phyloP scores from a whole-genome alignment of 2,888 invertebrate genomes.

The Catonia carolina region DNA sequence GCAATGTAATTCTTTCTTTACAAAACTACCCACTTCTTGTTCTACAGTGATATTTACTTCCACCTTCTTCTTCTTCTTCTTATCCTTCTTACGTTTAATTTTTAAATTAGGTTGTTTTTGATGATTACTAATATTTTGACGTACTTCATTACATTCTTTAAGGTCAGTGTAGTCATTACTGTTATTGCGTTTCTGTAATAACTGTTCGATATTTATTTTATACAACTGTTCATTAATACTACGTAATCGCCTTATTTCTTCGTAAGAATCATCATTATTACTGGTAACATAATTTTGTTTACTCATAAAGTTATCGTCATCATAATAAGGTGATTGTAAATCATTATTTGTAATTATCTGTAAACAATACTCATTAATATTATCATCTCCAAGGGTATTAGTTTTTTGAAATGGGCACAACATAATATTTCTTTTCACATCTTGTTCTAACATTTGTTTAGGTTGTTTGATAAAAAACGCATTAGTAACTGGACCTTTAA shows the following conservation, averaged over 20 bases:
- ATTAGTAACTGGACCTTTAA: slow-evolving; percentile 70
- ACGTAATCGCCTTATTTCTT: background rate
- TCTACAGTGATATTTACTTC: no score
- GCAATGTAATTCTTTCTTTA: no score
- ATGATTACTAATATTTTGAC: no score
- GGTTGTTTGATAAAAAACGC: slow-evolving; percentile 55
- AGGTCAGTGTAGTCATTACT: background rate
- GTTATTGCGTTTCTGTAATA: background rate
- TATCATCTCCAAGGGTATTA: background rate
- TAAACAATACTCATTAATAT: slow-evolving; percentile 18
- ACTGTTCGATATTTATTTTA: background rate
- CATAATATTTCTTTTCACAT: slow-evolving; percentile 35
- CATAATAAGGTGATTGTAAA: background rate
- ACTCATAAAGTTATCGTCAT: background rate
- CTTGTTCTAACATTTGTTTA: slow-evolving; percentile 32
- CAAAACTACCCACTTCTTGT: no score
- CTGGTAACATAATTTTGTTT: background rate
- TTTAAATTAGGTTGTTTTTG: no score
- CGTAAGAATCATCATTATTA: background rate
- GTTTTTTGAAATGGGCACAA: slow-evolving; percentile 27
- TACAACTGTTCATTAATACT: slow-evolving; percentile 5
- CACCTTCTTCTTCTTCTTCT: no score
- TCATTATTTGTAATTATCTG: slow-evolving; percentile 23
- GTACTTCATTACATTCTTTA: background rate
- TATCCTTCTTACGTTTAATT: no score